These are phyloP conservation scores for Tauraco hartlaubi DNA, from an alignment of 2,797 vertebrate species.

Conservation along the genomic window DNA sequence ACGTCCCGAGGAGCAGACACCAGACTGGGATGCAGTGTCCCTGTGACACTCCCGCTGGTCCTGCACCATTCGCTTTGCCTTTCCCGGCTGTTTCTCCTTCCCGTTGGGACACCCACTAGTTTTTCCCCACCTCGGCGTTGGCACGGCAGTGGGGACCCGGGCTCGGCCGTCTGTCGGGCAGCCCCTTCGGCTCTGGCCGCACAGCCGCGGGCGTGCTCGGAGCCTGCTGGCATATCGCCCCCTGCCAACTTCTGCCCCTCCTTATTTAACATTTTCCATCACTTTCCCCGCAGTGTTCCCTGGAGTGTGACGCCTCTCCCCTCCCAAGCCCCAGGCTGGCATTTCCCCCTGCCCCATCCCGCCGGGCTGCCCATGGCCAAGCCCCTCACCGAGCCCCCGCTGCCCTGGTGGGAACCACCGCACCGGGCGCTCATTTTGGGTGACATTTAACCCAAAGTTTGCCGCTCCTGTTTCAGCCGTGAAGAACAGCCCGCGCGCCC, in stretches of 20 bases:
- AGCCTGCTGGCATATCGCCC: rapidly evolving
- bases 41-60: rapidly evolving
- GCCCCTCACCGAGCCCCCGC: rapidly evolving
- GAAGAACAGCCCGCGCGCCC: rapidly evolving
- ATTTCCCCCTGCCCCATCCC: background rate
- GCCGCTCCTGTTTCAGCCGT: background rate
- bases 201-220: rapidly evolving
- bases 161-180: background rate
- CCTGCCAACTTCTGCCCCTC: too few relatives aligned
- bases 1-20: background rate
- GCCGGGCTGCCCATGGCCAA: rapidly evolving
- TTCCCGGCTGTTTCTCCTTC: background rate
- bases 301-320: background rate
- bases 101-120: too few relatives aligned
- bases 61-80: background rate
- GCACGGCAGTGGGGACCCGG: rapidly evolving
- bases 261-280: background rate
- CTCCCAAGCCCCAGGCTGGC: background rate
- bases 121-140: background rate
- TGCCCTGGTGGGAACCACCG: rapidly evolving
- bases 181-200: background rate
- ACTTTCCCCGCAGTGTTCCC: background rate
- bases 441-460: background rate
- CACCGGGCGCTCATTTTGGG: rapidly evolving
- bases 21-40: background rate